Conservation (phyloP, 2,113 vertebrate species). For the Choloepus hoffmanni region DNA sequence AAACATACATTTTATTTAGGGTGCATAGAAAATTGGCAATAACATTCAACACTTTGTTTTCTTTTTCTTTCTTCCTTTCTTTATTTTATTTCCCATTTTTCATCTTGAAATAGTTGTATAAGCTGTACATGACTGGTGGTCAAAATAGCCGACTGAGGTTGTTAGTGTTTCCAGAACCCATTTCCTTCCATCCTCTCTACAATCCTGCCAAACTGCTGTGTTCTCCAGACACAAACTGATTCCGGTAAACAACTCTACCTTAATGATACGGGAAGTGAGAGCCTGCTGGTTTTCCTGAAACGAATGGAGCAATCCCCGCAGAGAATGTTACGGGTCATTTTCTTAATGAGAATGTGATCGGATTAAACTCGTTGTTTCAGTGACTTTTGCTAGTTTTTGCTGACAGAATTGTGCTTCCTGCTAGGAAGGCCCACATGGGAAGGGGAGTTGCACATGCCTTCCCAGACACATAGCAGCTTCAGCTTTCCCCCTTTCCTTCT, state of each 20-base stretch:
- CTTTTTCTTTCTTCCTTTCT: constrained; percentile 49
- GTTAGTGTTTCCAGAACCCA: constrained; percentile 65
- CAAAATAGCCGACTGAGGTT: constrained; percentile 62
- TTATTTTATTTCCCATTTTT: constrained; percentile 65
- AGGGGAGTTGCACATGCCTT: background rate
- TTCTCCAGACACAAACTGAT: constrained; percentile 51
- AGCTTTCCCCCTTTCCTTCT: background rate
- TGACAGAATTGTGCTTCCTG: constrained; percentile 5
- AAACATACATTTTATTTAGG: constrained; percentile 47
- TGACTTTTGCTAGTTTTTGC: constrained; percentile 61
- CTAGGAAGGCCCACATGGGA: background rate
- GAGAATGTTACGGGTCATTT: constrained; percentile 71
- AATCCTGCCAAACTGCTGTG: constrained; percentile 52
- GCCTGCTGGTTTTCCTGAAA: constrained; percentile 1
- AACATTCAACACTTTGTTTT: constrained; percentile 57
- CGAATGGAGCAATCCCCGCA: constrained; percentile 52
- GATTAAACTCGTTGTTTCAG: constrained; percentile 54
- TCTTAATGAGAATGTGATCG: constrained; percentile 69
- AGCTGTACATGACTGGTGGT: constrained; percentile 58
- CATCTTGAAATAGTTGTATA: constrained; percentile 60
- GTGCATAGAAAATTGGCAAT: constrained; percentile 30
- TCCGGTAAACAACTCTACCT: constrained; percentile 46
- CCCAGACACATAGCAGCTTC: background rate
- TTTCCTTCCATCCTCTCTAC: constrained; percentile 53
- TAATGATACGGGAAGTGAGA: constrained; percentile 55